Base-by-base conservation (phyloP, 2,797 vertebrate species). In the Fistularia commersonii region DNA sequence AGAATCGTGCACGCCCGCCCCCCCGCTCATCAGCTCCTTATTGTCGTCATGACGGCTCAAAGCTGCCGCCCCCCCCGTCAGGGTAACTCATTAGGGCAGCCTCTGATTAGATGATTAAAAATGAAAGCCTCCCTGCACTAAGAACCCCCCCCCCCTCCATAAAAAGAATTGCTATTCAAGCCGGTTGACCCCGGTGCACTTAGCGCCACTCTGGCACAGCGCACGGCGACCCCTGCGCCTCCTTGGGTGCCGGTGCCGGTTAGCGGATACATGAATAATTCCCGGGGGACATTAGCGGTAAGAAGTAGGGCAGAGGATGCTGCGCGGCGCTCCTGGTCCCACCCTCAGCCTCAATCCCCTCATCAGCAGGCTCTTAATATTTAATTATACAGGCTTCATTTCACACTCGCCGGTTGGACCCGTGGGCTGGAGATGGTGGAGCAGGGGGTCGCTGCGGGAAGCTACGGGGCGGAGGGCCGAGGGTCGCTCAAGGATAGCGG, bases 341-440 rank as follows among this genome's bases (percentile, higher is more conserved):
- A 64, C 61, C 74, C 76, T 78, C 44, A 8, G 74, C 71, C 74
- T 76, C 83, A 73, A 76, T 72, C 76, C 77, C 69, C 83, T 83
- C 82, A 87, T 88, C 86, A 85, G 82, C 77, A 76, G 69, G 45
- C 73, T 72, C 77, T 90, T 88, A 87, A 90, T 88, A 90, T 88
- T 90, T 88, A 77, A 90, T 86, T 84, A 82, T 79, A 87, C 83
- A 82, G 80, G 80, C 77, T 85, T 76, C 67, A 80, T 77, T 79
- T 82, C 76, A 67, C 71, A 72, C 81, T 77, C 66, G 70, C 66
- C 62, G 61, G 68, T 65, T 73, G 66, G 73, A 81, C 62, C 72
- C 57, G 41, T 54, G 65, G 69, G 75, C 60, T 76, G 65, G 41
- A 60, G 72, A 71, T 56, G 60, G 63, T 61, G 64, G 66, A 61